These are phyloP conservation scores for Tolmerus cingulatus DNA, from an alignment of 2,888 invertebrate genomes.

Conservation along the genomic window DNA sequence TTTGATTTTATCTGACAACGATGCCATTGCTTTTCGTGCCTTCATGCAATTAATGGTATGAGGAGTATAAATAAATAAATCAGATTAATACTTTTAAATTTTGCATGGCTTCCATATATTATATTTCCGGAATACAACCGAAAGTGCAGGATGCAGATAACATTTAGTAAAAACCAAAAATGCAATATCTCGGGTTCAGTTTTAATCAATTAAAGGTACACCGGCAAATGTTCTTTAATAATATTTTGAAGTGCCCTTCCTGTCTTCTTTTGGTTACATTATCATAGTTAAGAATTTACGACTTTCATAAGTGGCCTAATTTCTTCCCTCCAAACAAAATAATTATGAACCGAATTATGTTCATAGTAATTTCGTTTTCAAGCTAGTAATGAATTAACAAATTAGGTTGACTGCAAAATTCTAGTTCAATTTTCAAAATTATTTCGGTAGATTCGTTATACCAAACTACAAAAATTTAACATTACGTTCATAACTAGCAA, in stretches of 20 bases:
- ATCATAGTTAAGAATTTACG: slow-evolving; percentile 16
- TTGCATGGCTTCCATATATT: neutral
- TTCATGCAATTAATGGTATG: neutral
- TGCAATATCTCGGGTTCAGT: neutral
- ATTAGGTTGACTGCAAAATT: too few species aligned
- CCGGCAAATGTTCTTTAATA: too few species aligned
- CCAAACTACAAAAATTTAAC: too few species aligned
- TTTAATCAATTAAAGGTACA: neutral
- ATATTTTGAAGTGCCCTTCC: neutral
- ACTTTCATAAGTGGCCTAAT: neutral
- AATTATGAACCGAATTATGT: neutral
- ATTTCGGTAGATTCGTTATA: too few species aligned
- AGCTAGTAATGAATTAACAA: too few species aligned
- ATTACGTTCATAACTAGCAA: too few species aligned
- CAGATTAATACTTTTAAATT: neutral
- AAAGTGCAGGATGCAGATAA: neutral
- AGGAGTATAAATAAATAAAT: neutral
- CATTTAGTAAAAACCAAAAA: neutral
- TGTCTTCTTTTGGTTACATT: neutral
- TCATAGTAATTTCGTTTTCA: too few species aligned
- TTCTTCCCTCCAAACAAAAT: neutral
- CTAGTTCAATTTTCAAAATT: too few species aligned
- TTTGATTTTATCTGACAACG: neutral
- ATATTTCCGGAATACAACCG: neutral
- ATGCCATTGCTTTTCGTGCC: neutral